Base-by-base conservation (phyloP, 2,888 invertebrate species). In the Sminthurinus aureus region DNA sequence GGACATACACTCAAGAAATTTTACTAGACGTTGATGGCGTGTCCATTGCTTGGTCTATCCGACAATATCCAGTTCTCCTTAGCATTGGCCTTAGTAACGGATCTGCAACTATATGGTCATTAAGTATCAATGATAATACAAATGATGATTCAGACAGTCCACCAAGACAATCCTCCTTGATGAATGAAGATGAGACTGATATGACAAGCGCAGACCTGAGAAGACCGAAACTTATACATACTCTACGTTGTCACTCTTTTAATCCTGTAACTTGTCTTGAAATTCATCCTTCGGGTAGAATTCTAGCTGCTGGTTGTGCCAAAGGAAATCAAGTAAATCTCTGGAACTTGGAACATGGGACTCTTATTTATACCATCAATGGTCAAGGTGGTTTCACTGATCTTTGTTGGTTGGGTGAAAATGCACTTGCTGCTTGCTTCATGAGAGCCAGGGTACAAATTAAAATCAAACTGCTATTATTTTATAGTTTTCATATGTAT, bases 331-430 rank as follows among this genome's bases (percentile, higher is more conserved):
- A 93, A 9, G 91, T 93, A 86, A 93, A 93, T 88, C 91, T 93
- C 82, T 93, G 93, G 93, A 92, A 93, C 0, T 89, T 93, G 22
- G 90, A 92, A 89, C 92, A 93, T 89, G 93, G 92, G 0, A 91
- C 91, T 84, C 89, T 93, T 73, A 90, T 93, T 11, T 91, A 93
- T 87, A 93, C 93, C 0, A 89, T 91, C 38, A 91, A 92, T 15
- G 93, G 93, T 2, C 90, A 89, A 79, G 93, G 93, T 0, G 91
- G 91, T 52, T 90, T 91, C 0, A 91, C 91, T 84, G 91, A 92
- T 69, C 87, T 93, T 58, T 89, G 90, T 51, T 93, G 93, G 93
- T 90, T 91, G 85, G 90, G 90, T 67, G 90, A 91, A 73, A 89
- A 90, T 83, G 91, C 91, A 2, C 88, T 93, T 20, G 92, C 92